Evolutionary conservation across 2,113 vertebrate genomes (phyloP).

Genomic region (Zapornia atra): DNA sequence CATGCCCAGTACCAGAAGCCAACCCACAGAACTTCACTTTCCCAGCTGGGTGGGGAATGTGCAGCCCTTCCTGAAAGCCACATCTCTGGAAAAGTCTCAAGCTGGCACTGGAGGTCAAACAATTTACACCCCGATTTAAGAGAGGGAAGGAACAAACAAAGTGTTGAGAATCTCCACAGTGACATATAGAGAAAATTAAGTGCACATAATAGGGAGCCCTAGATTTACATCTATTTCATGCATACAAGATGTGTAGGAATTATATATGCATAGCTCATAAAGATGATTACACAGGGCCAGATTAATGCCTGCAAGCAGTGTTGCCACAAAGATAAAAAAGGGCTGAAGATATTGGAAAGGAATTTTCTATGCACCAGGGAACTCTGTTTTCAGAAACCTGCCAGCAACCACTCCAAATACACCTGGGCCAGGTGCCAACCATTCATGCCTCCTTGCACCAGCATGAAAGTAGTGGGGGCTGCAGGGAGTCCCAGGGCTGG

Average conservation of each 20-base stretch:
- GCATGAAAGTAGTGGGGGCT: not conserved
- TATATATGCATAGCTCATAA: not conserved
- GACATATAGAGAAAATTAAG: not conserved
- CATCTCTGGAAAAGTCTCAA: not conserved
- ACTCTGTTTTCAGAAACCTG: not conserved
- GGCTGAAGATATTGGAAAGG: not conserved
- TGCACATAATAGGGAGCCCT: not conserved
- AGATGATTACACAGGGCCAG: not conserved
- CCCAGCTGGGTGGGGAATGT: not conserved
- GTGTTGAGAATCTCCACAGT: not conserved
- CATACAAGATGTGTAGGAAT: not conserved
- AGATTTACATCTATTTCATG: not conserved
- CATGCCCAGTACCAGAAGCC: not conserved
- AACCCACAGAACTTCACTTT: not conserved
- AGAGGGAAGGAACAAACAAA: not conserved
- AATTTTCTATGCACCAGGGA: not conserved
- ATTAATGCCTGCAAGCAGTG: not conserved
- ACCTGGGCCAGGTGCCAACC: not conserved
- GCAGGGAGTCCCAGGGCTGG: not conserved
- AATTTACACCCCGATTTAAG: not conserved
- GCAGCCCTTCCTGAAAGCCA: not conserved
- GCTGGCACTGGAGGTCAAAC: not conserved
- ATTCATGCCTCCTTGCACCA: accelerated
- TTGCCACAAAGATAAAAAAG: not conserved
- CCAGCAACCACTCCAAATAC: not conserved